Base-by-base conservation (phyloP, 2,888 invertebrate species). In the Desoria tigrina region DNA sequence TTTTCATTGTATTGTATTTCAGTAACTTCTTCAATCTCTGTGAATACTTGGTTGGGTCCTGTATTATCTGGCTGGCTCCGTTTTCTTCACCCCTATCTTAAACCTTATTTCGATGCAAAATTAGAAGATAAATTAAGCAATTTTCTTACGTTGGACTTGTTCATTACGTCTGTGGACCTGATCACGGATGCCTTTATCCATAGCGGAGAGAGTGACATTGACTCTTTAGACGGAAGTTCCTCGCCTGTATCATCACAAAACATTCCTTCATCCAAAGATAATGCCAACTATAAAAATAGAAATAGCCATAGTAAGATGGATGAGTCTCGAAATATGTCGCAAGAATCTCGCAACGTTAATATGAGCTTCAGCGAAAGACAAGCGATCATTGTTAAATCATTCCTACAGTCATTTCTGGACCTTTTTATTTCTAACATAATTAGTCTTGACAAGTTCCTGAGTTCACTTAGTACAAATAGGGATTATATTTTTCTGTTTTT, bases 401-500 rank as follows among this genome's bases (percentile, higher is more conserved):
- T 45, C 45, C 60, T 69, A 11, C 45, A 9, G n/a, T 56, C 51
- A 27, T 27, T 72, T 51, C 42, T 57, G 21, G 63, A 67, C 18
- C 50, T 42, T 55, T 61, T 69, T 56, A 53, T 60, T 23, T 18
- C 57, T 4, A 65, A 65, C 18, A 28, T 72, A 7, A 45, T 69
- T 42, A 66, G 68, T 55, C 28, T 69, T 42, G 67, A 72, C 24
- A 63, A 59, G 50, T 67, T 69, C 54, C 58, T 67, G 32, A 65
- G 58, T 61, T 65, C 53, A 26, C 53, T 61, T 18, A 42, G 42
- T 42, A 54, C 32, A 23, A 69, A 67, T 59, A 55, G 62, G 45
- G 71, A 76, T 42, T 65, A 65, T 42, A 69, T 76, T 64, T 63
- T 72, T 59, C 42, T 73, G 32, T 76, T 76, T 61, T 74, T 74